Conservation (phyloP, 2,113 vertebrate species). For the Eudyptes chrysolophus region DNA sequence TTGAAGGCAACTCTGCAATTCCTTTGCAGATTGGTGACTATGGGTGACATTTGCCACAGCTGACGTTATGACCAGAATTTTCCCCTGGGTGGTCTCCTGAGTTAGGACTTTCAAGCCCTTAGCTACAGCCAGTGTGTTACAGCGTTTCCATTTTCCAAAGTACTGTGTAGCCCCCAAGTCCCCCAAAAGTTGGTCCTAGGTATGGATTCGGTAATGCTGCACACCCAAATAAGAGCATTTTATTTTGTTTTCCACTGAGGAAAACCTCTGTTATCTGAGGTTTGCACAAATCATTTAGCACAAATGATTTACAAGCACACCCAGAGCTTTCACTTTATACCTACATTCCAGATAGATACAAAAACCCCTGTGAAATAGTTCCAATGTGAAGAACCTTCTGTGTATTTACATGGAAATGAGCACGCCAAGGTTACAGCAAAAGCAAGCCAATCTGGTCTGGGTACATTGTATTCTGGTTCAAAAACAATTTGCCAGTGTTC, state of each 20-base stretch:
- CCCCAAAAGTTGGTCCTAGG: not conserved
- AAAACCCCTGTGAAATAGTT: not conserved
- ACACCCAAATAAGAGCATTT: not conserved
- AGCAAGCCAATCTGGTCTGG: not conserved
- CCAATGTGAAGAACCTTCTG: not conserved
- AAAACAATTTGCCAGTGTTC: not conserved
- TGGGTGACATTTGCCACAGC: not conserved
- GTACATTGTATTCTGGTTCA: not conserved
- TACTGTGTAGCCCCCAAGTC: not conserved
- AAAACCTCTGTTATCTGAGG: not conserved
- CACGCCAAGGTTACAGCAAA: not conserved
- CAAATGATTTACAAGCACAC: not conserved
- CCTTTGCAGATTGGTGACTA: not conserved
- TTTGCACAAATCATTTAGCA: not conserved
- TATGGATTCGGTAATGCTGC: not conserved
- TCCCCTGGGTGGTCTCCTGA: not conserved
- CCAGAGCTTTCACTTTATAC: not conserved
- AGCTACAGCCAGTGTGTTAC: not conserved
- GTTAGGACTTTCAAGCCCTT: not conserved
- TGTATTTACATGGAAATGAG: constrained; percentile 12
- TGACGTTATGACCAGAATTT: not conserved
- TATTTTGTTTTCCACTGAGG: not conserved
- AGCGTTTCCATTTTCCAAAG: not conserved
- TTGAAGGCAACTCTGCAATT: not conserved
- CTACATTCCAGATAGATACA: not conserved